Base-by-base conservation (phyloP, 2,113 vertebrate genomes). In the Erinaceus europaeus region DNA sequence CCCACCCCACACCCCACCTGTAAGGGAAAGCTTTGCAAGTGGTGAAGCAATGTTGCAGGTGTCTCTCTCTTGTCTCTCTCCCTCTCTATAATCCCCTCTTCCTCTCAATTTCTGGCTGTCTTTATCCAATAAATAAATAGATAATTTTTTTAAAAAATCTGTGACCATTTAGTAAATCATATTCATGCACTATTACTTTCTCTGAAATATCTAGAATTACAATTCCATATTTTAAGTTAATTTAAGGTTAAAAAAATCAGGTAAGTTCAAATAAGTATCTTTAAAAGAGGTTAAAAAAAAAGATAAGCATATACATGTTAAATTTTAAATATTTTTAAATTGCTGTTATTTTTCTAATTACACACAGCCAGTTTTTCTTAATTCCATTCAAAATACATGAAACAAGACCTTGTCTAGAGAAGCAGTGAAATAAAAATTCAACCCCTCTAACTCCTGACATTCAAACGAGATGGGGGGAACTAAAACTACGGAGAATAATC, bases 341-440 rank as follows among this genome's bases (percentile, higher is more conserved):
- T 86, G 5, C 15, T 21, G 65, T 9, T 61, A 82, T 62, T 85
- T 73, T 90, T 62, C 52, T 15, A 86, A 61, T 89, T 84, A 90
- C 25, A 91, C 88, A 81, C 13, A 89, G 32, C 40, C 50, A 79
- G n/a, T 34, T 25, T 72, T 59, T 69, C 65, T 86, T 62, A 62
- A 3, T 59, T 29, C 61, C 38, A 80, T 29, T 73, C 50, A 81
- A 92, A 84, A 87, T 50, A 77, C 1, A 86, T 36, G 88, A 55
- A 86, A 75, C 20, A 61, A 59, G 20, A 69, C 68, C 27, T 53
- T 89, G 25, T 89, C 71, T 40, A 88, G 44, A 57, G 72, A 93
- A 92, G 14, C 11, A 78, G 3, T 46, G 29, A 88, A 25, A 75
- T 53, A 84, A 79, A 65, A 50, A 85, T 12, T 87, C 7, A 65